Base-by-base conservation (phyloP, 1,140 invertebrate species). In the Anastrepha ludens region DNA sequence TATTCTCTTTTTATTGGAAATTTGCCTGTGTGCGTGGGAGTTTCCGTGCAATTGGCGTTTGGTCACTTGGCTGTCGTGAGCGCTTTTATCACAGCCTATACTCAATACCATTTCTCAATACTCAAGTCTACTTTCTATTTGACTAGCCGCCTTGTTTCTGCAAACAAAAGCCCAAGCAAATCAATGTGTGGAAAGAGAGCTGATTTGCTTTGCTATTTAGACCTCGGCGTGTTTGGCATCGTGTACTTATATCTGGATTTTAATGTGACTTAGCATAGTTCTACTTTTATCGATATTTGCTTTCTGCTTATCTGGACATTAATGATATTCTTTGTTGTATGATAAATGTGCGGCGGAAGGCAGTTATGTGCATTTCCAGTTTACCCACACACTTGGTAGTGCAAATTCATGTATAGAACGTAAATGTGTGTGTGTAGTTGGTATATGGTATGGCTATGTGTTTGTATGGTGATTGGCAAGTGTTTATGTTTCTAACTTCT, bases 301-400 rank as follows among this genome's bases (percentile, higher is more conserved):
- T 81, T 81, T 81, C n/a, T 81, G 47, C 47, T 81, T 81, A 81
- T 81, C 47, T 81, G 74, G 50, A 55, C 74, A 55, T 81, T 81
- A 81, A 81, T 81, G 41, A 47, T 81, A 81, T 81, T 41, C 74
- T 55, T 81, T 81, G 47, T 55, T 81, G 20, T 81, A 81, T 81
- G 74, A 81, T 81, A 81, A 81, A 81, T 55, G 74, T 81, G 47
- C 9, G n/a, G 15, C 39, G 47, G n/a, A 55, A 81, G 11, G 74
- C 74, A 55, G 74, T 81, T 81, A 58, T 29, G n/a, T 50, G n/a
- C 74, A 20, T 81, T 47, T 4, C 67, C 6, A n/a, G 29, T 55
- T 8, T 55, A 39, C 41, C 11, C 4, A 44, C 13, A 47, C 44
- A 8, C 50, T 8, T 44, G 4, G 29, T 70, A 70, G 4, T 3